Evolutionary conservation across 53 echinoderm and acorn worm species (phyloP).

Genomic region (Patiria pectinifera): DNA sequence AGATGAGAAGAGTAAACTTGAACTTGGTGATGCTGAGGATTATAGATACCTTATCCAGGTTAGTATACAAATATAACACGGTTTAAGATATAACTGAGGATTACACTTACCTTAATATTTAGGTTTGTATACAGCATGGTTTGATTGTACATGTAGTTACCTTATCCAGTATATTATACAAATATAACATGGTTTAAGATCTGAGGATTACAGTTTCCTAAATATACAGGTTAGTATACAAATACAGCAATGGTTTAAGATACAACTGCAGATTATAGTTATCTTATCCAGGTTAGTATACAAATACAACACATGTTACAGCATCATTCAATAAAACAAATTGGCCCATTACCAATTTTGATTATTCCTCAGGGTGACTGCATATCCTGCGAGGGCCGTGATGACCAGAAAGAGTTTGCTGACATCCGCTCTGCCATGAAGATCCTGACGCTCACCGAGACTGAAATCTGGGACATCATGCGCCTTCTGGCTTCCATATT

Average conservation of each 20-base stretch:
- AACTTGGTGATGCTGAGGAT: slow-evolving; percentile 81
- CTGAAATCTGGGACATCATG: slow-evolving; percentile 93
- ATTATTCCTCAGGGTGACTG: slow-evolving; percentile 83
- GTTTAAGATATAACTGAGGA: too few species aligned
- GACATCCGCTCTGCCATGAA: slow-evolving; percentile 96
- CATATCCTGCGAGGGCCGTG: slow-evolving; percentile 87
- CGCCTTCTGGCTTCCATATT: slow-evolving; percentile 89
- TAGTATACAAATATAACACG: not conserved
- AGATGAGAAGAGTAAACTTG: slow-evolving; percentile 79
- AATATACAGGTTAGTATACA: not conserved
- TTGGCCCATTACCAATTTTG: not conserved
- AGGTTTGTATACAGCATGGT: too few species aligned
- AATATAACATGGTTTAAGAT: too few species aligned
- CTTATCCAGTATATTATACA: too few species aligned
- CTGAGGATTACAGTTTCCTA: too few species aligned
- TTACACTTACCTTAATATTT: too few species aligned
- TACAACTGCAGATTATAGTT: too few species aligned
- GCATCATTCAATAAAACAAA: not conserved
- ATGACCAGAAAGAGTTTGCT: slow-evolving; percentile 89
- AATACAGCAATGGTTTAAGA: too few species aligned
- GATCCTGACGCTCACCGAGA: slow-evolving; percentile 85
- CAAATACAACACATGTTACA: too few species aligned
- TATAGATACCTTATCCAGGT: slow-evolving; percentile 94
- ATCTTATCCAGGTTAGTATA: too few species aligned
- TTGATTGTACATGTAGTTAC: too few species aligned